Evolutionary conservation across 2,113 vertebrate genomes (phyloP).

Genomic region (Apodemus speciosus): DNA sequence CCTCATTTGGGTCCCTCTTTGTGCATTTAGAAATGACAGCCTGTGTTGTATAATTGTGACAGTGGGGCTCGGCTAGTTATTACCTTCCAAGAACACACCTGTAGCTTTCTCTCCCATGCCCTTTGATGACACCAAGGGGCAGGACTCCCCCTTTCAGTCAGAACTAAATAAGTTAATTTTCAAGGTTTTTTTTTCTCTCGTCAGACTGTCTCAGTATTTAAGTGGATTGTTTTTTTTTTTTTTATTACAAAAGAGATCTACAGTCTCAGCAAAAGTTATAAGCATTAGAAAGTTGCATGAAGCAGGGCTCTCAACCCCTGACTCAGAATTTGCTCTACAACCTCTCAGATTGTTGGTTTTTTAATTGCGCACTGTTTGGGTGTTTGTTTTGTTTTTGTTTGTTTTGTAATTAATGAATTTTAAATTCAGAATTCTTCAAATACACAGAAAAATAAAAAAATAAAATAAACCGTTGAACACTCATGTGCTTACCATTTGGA

Average conservation of each 20-base stretch:
- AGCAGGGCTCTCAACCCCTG: neutral
- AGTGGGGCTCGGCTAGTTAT: conserved; percentile 54
- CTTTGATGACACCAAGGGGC: conserved; percentile 1
- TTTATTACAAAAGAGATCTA: conserved; percentile 24
- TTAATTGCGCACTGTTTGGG: no score
- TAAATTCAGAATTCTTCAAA: conserved; percentile 49
- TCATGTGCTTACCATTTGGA: neutral
- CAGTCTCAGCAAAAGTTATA: neutral
- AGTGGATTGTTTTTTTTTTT: neutral
- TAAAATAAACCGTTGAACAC: neutral
- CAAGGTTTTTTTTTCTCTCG: neutral
- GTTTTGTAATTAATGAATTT: neutral
- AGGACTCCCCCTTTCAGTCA: neutral
- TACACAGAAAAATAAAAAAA: neutral
- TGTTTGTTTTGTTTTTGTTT: no score
- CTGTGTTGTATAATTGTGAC: conserved; percentile 66
- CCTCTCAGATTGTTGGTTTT: neutral
- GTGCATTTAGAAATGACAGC: conserved; percentile 68
- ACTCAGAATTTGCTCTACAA: neutral
- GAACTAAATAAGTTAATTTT: conserved; percentile 21
- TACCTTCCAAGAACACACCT: conserved; percentile 57
- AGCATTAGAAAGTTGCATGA: neutral
- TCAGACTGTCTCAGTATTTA: neutral
- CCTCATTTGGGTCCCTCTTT: conserved; percentile 47
- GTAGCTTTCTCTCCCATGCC: neutral